A percentile compares a stretch with the other conserved stretches of the same genome.
Evolutionary conservation across 2,888 invertebrate genomes (phyloP).

Genomic region (Hypselothyrea guttata): DNA sequence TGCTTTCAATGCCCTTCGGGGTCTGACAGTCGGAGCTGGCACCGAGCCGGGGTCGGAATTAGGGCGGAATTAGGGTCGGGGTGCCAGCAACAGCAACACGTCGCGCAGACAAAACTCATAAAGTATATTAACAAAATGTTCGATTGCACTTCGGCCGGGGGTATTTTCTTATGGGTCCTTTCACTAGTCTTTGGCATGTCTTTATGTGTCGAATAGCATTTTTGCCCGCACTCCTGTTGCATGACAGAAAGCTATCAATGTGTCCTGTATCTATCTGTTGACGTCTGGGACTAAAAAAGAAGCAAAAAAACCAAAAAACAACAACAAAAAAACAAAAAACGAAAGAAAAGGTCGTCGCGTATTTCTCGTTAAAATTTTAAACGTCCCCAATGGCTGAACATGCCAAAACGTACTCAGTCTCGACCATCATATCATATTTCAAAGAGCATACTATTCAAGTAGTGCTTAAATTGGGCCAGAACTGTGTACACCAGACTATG

Average conservation of each 20-base stretch:
- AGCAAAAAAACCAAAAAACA: too few relatives aligned
- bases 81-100: constrained; percentile 54
- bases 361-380: constrained; percentile 56
- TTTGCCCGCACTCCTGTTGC: constrained; percentile 30
- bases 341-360: constrained; percentile 44
- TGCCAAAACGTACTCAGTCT: constrained; percentile 9
- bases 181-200: constrained; percentile 14
- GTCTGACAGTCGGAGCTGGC: neutral
- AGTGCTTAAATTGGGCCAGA: neutral
- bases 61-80: neutral
- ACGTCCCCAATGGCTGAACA: constrained; percentile 16
- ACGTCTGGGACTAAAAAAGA: constrained; percentile 18
- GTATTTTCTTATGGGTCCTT: constrained; percentile 35
- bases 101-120: constrained; percentile 67
- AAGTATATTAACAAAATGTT: constrained; percentile 73
- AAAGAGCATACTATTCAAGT: neutral
- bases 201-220: neutral
- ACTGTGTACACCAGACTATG: constrained; percentile 3
- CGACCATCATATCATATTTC: constrained; percentile 42
- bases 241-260: constrained; percentile 57
- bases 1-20: constrained; percentile 41
- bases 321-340: neutral
- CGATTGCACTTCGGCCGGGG: constrained; percentile 72
- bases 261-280: constrained; percentile 27
- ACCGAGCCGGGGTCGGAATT: neutral